These are phyloP conservation scores for Hyalella azteca DNA, from an alignment of 2,888 invertebrate genomes.

Conservation along the genomic window DNA sequence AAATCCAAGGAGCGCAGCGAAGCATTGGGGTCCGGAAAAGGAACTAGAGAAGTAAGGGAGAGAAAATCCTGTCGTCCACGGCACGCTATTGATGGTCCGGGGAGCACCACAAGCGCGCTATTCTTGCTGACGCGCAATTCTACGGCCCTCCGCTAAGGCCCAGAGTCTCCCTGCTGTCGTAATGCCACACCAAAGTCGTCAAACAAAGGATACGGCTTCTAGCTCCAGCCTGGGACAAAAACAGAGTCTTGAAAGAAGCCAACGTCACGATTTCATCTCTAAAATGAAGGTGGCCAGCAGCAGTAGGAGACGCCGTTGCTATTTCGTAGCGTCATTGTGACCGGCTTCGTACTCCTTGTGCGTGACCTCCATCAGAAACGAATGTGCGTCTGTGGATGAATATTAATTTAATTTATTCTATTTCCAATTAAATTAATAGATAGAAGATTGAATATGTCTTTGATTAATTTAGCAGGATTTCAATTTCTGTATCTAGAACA, in stretches of 20 bases:
- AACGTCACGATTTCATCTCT: constrained; percentile 29
- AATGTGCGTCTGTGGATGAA: too few species aligned
- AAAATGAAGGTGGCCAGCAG: constrained; percentile 22
- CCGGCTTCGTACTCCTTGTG: too few species aligned
- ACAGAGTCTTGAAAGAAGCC: constrained; percentile 28
- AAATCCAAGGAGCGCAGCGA: constrained; percentile 25
- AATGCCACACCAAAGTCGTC: constrained; percentile 37
- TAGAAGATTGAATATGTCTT: too few species aligned
- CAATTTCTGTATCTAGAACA: too few species aligned
- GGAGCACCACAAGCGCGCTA: constrained; percentile 32
- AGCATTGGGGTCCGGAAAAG: constrained; percentile 30
- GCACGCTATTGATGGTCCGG: constrained; percentile 19
- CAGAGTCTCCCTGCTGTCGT: constrained; percentile 33
- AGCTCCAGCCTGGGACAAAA: constrained; percentile 25
- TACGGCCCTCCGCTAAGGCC: constrained; percentile 21
- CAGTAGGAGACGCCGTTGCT: neutral
- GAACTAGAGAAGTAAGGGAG: constrained; percentile 25
- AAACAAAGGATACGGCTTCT: constrained; percentile 36
- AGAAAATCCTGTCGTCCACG: constrained; percentile 34
- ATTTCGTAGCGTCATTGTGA: neutral
- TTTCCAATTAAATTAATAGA: too few species aligned
- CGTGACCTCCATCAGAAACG: too few species aligned
- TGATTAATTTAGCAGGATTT: too few species aligned
- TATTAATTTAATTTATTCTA: too few species aligned
- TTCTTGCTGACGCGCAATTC: constrained; percentile 36